Evolutionary conservation across 2,113 vertebrate genomes (phyloP), one percentile per base, ranked within the genome.

Genomic region (Bubalus kerabau): DNA sequence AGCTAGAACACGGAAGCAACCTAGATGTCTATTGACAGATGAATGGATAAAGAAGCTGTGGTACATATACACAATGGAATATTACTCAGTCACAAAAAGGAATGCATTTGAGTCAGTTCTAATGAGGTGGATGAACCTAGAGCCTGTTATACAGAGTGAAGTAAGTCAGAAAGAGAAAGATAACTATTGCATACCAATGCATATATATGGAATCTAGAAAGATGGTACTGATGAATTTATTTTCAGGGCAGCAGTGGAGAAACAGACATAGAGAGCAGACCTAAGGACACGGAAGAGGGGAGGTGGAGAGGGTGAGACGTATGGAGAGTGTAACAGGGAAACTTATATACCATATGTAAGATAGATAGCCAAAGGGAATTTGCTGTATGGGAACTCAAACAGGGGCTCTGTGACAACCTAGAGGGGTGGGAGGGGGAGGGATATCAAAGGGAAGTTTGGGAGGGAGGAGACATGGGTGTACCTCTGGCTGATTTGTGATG

Each of bases 241-340:
- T 36, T 36, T 19, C 64, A 36, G n/a, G 64, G 19, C n/a, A 23
- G 19, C 19, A 23, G 9, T 36, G n/a, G 64, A 71, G n/a, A 71
- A 71, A 36, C 17, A 71, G 64, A 71, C 19, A 36, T 21, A 36
- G 64, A 21, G 19, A 23, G 5, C n/a, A 71, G 64, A 11, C 19
- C 0, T 6, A 23, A 3, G 64, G 64, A 21, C n/a, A 71, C 0
- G 0, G 17, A 5, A 0, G 5, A 11, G 0, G 64, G 67, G 67
- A 40, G n/a, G 62, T n/a, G 32, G 64, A 71, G 64, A 36, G 10
- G 67, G 19, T 11, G 67, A 71, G 67, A 16, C 3, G 19, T 36
- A 9, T 71, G 67, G 9, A 71, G 64, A 21, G 67, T 21, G 67
- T 23, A 12, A 36, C 67, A 71, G n/a, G n/a, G n/a, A 71, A 21